Evolutionary conservation across 2,888 invertebrate genomes (phyloP), one percentile per base, ranked within the genome.

Genomic region (Sicus ferrugineus): DNA sequence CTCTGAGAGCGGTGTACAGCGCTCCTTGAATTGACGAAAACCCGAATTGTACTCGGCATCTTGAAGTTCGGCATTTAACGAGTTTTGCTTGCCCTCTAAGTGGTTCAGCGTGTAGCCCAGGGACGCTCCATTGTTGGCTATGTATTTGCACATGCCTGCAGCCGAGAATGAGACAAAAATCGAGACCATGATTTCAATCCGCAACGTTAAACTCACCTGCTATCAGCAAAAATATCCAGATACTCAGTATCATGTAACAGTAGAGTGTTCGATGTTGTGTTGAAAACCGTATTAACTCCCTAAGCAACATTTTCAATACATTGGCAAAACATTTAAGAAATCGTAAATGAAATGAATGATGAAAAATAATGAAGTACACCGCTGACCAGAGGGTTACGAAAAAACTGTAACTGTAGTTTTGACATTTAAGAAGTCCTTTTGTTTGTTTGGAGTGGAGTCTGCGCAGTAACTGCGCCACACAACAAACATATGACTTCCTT

Each of bases 141-240:
- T 90, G 77, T 92, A 94, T 81, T 92, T 93, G 83, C 93, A 94
- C 88, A 93, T 91, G 67, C 92, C 92, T 91, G 26, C 1, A 58
- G 23, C 26, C 11, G 14, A 21, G 64, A 34, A 14, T 34, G 62
- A 11, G 11, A 23, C 19, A 9, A 14, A 46, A 0, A 48, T 65
- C 23, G 3, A 56, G 31, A 9, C 28, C 3, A 26, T 1, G 6
- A 11, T 54, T 54, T 9, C 28, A 7, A 38, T 67, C 1, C 9
- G 30, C 19, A 59, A n/a, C 23, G 5, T 3, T 28, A 26, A n/a
- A 66, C 74, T 85, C 83, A 91, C 91, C 93, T 77, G 91, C 92
- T 73, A 93, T 90, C 30, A 93, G 86, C 69, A 93, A 87, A 82
- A 93, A 90, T 81, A 94, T 93, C 94, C 94, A 94, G 74, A 93